Percentiles rank a stretch among this genome's conserved stretches.
Evolutionary conservation across 1,140 invertebrate genomes (phyloP).

Genomic region (Rhyzopertha dominica): DNA sequence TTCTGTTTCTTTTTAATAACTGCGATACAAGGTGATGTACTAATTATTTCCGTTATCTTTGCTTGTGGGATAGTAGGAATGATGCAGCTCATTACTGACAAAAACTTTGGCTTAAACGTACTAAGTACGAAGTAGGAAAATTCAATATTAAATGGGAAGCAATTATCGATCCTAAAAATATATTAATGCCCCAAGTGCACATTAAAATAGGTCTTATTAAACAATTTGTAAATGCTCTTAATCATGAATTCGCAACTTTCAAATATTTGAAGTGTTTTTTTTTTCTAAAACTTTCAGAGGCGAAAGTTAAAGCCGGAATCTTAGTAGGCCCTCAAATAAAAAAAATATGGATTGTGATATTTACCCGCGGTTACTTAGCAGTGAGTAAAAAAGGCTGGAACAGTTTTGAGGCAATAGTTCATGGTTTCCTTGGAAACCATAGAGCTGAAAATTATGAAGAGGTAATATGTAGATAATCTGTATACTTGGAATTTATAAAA

Average conservation of each 20-base stretch:
- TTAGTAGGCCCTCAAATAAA: constrained; percentile 10
- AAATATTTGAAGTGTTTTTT: not conserved
- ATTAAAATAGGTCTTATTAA: constrained; percentile 41
- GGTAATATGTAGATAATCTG: no score
- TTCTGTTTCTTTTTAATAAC: constrained; percentile 40
- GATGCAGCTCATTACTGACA: constrained; percentile 34
- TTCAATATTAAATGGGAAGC: constrained; percentile 38
- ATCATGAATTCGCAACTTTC: not conserved
- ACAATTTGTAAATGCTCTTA: constrained; percentile 17
- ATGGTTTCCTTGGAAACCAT: constrained; percentile 31
- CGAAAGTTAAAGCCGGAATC: constrained; percentile 9
- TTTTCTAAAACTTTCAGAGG: no score
- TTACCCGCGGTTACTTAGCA: not conserved
- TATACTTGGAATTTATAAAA: no score
- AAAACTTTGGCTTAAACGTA: constrained; percentile 33
- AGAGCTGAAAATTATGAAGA: constrained; percentile 29
- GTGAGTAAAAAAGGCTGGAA: constrained; percentile 6
- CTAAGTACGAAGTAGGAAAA: constrained; percentile 27
- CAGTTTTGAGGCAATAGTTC: constrained; percentile 29
- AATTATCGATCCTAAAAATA: constrained; percentile 33
- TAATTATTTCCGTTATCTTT: constrained; percentile 45
- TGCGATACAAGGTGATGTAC: constrained; percentile 45
- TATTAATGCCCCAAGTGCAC: constrained; percentile 42
- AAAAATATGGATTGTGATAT: constrained; percentile 5
- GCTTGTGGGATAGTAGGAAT: constrained; percentile 46